Percentiles rank a stretch among this genome's conserved stretches.
Conservation (phyloP, 2,797 vertebrate genomes). For the Pseudochromis fuscus region DNA sequence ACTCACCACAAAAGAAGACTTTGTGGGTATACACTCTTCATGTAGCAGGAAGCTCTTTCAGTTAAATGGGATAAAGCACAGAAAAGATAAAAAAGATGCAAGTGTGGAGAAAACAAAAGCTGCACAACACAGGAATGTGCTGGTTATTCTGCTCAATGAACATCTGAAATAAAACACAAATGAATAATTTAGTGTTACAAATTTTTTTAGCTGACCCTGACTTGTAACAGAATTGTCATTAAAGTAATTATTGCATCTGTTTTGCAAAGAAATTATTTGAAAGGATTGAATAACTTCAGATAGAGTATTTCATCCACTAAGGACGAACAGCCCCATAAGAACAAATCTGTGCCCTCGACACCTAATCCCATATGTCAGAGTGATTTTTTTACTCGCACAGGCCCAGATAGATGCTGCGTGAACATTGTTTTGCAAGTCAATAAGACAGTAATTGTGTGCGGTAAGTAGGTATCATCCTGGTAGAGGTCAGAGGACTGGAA, state of each 20-base stretch:
- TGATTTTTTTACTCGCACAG: constrained; percentile 50
- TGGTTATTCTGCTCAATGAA: not conserved
- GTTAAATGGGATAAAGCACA: not conserved
- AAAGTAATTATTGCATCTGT: not conserved
- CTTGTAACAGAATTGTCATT: not conserved
- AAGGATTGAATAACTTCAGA: not conserved
- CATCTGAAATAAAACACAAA: not conserved
- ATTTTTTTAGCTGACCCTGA: not conserved
- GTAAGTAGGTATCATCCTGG: constrained; percentile 67
- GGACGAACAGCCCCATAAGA: constrained; percentile 16
- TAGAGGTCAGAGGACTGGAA: constrained; percentile 74
- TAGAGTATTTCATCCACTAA: constrained; percentile 23
- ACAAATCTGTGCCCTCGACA: constrained; percentile 40
- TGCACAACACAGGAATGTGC: not conserved
- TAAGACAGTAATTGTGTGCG: constrained; percentile 75
- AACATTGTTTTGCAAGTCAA: constrained; percentile 80
- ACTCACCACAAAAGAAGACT: not conserved
- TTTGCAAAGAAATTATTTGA: not conserved
- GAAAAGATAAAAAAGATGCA: constrained; percentile 22
- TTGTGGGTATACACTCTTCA: not conserved
- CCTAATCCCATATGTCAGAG: constrained; percentile 50
- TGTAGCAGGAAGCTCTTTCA: not conserved
- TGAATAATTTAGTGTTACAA: not conserved
- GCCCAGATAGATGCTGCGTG: constrained; percentile 33
- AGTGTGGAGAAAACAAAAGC: constrained; percentile 6